These are phyloP conservation scores for Drosophila arawakana DNA, from an alignment of 1,140 invertebrate species.

Conservation along the genomic window DNA sequence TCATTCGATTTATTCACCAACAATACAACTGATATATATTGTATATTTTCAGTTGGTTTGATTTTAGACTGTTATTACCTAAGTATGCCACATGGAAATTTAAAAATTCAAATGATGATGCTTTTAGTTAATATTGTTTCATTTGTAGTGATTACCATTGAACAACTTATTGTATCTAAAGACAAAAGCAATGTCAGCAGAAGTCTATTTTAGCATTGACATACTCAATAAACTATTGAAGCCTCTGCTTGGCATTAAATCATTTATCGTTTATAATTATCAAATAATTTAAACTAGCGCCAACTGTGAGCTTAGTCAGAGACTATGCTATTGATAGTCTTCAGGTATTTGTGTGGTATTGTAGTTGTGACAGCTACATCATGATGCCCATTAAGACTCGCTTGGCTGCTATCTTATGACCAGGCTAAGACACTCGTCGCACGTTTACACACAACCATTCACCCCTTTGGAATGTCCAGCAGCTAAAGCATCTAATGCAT, in stretches of 20 bases:
- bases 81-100: no score
- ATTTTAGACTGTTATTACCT: no score
- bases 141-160: no score
- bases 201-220: no score
- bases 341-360: slow-evolving; percentile 53
- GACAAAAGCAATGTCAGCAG: no score
- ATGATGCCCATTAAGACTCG: slow-evolving; percentile 64
- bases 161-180: no score
- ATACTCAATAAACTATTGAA: background rate
- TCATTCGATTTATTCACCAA: slow-evolving; percentile 55
- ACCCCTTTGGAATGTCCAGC: background rate
- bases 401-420: slow-evolving; percentile 11
- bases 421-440: background rate
- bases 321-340: slow-evolving; percentile 31
- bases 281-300: slow-evolving; percentile 52
- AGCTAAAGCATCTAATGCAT: slow-evolving; percentile 2
- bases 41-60: no score
- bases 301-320: background rate
- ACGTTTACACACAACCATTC: slow-evolving; percentile 1
- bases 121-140: no score
- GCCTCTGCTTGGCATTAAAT: slow-evolving; percentile 50
- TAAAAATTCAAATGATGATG: no score
- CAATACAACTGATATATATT: slow-evolving; percentile 31
- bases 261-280: slow-evolving; percentile 68
- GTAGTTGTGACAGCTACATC: slow-evolving; percentile 52